phyloP scores from a whole-genome alignment of 2,888 invertebrate genomes.

The Arrhopalites spinosus region DNA sequence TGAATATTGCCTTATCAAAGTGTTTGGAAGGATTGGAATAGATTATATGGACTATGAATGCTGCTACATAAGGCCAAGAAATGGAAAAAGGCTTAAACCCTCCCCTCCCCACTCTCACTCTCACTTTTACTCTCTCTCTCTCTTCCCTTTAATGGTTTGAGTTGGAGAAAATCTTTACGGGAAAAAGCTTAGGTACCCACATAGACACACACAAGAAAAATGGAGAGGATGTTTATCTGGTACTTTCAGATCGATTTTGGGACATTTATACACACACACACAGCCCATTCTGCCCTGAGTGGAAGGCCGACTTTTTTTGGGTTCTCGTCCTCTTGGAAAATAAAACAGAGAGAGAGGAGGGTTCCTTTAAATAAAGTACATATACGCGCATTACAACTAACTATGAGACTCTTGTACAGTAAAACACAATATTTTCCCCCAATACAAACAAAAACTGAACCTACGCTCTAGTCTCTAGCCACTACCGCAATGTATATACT shows the following conservation, averaged over 20 bases:
- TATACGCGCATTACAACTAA: too few species aligned
- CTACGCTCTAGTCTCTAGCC: neutral
- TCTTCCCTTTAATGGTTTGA: neutral
- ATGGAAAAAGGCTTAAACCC: conserved; percentile 5
- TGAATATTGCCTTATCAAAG: conserved; percentile 15
- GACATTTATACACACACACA: conserved; percentile 19
- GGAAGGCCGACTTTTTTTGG: neutral
- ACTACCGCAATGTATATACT: neutral
- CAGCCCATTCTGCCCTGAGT: neutral
- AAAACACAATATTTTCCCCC: neutral
- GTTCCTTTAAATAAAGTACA: neutral
- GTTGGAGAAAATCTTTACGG: neutral
- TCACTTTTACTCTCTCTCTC: neutral
- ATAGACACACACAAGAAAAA: conserved; percentile 15
- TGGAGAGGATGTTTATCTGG: conserved; percentile 28
- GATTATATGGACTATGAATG: conserved; percentile 14
- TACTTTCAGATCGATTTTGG: conserved; percentile 30
- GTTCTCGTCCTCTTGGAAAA: neutral
- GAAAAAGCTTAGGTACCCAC: conserved; percentile 19
- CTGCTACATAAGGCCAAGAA: neutral
- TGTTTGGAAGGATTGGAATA: conserved; percentile 30
- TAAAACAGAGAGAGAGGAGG: neutral
- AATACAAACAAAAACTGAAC: neutral
- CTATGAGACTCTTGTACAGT: neutral
- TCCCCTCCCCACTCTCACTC: neutral